Evolutionary conservation across 2,113 vertebrate species (phyloP).

Genomic region (Spilogale gracilis): DNA sequence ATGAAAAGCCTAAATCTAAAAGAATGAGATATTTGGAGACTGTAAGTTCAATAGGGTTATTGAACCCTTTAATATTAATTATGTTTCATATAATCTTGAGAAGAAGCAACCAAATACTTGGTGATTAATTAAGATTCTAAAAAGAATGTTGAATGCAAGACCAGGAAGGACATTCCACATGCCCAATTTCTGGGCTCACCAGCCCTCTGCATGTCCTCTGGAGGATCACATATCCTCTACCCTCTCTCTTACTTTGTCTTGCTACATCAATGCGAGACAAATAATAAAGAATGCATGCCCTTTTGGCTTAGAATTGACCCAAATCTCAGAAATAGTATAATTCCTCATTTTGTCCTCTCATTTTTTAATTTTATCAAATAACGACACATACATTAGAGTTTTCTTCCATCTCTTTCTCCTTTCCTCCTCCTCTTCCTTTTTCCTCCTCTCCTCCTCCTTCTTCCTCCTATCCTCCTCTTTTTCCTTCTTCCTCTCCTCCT

Average conservation of each 20-base stretch:
- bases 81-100: background rate
- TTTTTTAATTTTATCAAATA: slow-evolving; percentile 15
- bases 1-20: background rate
- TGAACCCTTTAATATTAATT: background rate
- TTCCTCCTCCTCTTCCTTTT: background rate
- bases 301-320: background rate
- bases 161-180: background rate
- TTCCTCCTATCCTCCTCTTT: background rate
- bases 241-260: background rate
- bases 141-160: background rate
- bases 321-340: background rate
- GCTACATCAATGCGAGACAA: background rate
- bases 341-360: background rate
- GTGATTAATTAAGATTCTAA: background rate
- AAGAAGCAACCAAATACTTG: background rate
- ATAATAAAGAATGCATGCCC: background rate
- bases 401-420: background rate
- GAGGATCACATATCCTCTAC: background rate
- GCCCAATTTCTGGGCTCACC: rapidly evolving
- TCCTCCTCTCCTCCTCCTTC: too few species aligned
- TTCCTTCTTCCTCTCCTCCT: background rate
- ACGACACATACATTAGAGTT: background rate
- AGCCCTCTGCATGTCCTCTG: background rate
- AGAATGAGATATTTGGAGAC: background rate
- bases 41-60: background rate